Conservation (phyloP, 1,140 invertebrate genomes). For the Pseudachorutes palmiensis region DNA sequence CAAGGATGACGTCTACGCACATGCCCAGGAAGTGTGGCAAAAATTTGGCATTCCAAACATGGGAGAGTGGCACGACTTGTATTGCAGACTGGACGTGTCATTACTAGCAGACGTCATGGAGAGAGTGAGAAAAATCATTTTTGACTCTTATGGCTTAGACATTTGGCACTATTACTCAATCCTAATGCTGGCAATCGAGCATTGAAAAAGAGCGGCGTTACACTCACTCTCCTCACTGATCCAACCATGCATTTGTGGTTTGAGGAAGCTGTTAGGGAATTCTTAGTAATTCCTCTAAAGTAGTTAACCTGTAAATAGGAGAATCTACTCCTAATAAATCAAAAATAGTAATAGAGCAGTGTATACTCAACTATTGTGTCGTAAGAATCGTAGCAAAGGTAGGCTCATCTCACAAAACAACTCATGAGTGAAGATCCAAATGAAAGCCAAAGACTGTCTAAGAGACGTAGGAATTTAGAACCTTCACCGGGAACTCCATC, state of each 20-base stretch:
- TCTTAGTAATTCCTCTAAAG: too few species aligned
- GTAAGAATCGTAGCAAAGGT: too few species aligned
- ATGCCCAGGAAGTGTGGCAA: slow-evolving; percentile 42
- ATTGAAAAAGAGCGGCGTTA: slow-evolving; percentile 5
- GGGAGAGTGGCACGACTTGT: slow-evolving; percentile 44
- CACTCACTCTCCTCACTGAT: slow-evolving; percentile 46
- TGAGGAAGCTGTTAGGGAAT: slow-evolving; percentile 39
- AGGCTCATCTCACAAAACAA: too few species aligned
- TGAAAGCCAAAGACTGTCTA: too few species aligned
- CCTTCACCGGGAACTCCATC: too few species aligned
- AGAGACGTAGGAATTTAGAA: too few species aligned
- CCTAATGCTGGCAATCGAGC: not conserved
- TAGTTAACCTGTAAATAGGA: too few species aligned
- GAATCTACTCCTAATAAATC: too few species aligned
- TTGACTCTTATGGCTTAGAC: slow-evolving; percentile 16
- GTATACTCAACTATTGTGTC: too few species aligned
- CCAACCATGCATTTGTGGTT: slow-evolving; percentile 44
- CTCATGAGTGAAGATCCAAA: too few species aligned
- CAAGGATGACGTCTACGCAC: not conserved
- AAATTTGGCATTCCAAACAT: slow-evolving; percentile 42
- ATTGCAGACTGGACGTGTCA: slow-evolving; percentile 36
- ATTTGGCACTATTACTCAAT: slow-evolving; percentile 4
- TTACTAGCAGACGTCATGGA: slow-evolving; percentile 14
- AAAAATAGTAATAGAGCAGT: too few species aligned
- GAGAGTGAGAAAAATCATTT: not conserved